Percentiles rank a stretch among this genome's conserved stretches.
These are phyloP conservation scores for Hetaerina titia DNA, from an alignment of 2,888 invertebrate genomes.

Conservation along the genomic window DNA sequence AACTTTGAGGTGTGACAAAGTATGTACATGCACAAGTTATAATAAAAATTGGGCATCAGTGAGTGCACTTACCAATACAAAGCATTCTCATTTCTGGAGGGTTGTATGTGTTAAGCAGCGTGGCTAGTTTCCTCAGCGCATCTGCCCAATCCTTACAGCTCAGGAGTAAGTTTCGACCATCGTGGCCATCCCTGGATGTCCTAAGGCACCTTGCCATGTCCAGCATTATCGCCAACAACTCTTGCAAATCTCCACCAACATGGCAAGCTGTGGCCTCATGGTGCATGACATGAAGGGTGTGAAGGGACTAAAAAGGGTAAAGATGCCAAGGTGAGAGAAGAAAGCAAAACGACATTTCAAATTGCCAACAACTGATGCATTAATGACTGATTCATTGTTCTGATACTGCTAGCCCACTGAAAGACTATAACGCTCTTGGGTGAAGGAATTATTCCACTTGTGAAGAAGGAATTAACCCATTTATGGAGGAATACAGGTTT, in stretches of 20 bases:
- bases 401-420: no score
- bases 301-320: slow-evolving; percentile 84
- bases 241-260: slow-evolving; percentile 90
- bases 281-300: slow-evolving; percentile 95
- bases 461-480: no score
- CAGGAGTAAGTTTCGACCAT: slow-evolving; percentile 83
- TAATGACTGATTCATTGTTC: not conserved
- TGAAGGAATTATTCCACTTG: no score
- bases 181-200: slow-evolving; percentile 80
- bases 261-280: slow-evolving; percentile 95
- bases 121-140: slow-evolving; percentile 90
- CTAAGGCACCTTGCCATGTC: slow-evolving; percentile 78
- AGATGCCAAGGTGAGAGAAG: not conserved
- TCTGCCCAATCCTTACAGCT: slow-evolving; percentile 93
- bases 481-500: no score
- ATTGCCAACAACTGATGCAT: not conserved
- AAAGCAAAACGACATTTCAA: not conserved
- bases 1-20: no score
- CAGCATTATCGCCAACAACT: slow-evolving; percentile 82
- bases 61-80: slow-evolving; percentile 83
- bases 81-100: slow-evolving; percentile 90
- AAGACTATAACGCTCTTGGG: no score
- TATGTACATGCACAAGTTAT: no score
- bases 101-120: slow-evolving; percentile 92
- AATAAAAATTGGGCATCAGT: no score